Evolutionary conservation across 2,113 vertebrate species (phyloP).

Genomic region (Felis chaus): DNA sequence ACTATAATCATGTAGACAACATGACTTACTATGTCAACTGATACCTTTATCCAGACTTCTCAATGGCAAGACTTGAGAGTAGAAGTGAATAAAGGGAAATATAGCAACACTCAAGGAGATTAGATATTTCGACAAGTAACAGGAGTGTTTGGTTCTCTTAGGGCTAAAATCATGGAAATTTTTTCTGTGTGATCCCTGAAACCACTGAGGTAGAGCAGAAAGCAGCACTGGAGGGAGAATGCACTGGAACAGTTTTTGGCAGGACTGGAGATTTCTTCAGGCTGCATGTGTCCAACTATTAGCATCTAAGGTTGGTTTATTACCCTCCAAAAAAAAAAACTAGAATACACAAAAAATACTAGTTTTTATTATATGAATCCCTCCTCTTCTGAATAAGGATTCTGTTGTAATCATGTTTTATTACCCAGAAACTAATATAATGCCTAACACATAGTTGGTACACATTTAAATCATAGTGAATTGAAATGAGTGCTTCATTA

Average conservation of each 20-base stretch:
- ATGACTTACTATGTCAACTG: not conserved
- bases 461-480: not conserved
- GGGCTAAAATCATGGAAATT: not conserved
- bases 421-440: slow-evolving; percentile 12
- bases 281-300: not conserved
- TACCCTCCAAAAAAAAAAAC: not conserved
- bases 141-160: not conserved
- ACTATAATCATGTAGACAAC: not conserved
- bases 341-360: not conserved
- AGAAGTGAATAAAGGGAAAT: not conserved
- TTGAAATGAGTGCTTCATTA: not conserved
- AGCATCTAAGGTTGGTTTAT: not conserved
- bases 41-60: not conserved
- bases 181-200: not conserved
- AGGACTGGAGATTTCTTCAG: not conserved
- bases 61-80: not conserved
- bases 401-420: slow-evolving; percentile 45
- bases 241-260: not conserved
- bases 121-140: not conserved
- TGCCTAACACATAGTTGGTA: not conserved
- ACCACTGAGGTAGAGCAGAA: not conserved
- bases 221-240: not conserved
- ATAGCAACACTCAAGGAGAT: not conserved
- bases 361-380: slow-evolving; percentile 1
- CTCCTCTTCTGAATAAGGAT: not conserved